Percentiles rank a stretch among this genome's conserved stretches.
Conservation (phyloP, 1,140 invertebrate genomes). For the Leptoteleia sp. region DNA sequence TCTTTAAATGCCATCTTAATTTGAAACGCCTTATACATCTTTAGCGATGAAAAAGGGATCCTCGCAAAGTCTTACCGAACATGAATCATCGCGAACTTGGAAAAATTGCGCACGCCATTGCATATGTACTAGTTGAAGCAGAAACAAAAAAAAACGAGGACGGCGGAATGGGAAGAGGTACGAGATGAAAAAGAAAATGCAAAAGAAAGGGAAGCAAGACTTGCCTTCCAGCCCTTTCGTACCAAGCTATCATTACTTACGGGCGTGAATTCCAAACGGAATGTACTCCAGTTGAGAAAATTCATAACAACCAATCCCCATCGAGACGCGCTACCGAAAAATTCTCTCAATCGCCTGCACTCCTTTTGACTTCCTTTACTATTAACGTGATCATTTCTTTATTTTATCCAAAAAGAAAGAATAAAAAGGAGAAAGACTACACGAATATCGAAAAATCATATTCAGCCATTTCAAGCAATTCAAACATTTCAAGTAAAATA, state of each 20-base stretch:
- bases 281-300: slow-evolving; percentile 63
- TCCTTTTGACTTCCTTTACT: no score
- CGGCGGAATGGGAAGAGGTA: slow-evolving; percentile 36
- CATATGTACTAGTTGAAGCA: slow-evolving; percentile 39
- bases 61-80: slow-evolving; percentile 23
- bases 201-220: slow-evolving; percentile 58
- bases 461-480: no score
- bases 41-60: slow-evolving; percentile 37
- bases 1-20: slow-evolving; percentile 47
- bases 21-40: slow-evolving; percentile 42
- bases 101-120: slow-evolving; percentile 44
- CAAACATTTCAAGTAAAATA: no score
- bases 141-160: slow-evolving; percentile 29
- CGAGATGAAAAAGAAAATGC: slow-evolving; percentile 55
- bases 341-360: background rate
- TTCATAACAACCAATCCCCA: slow-evolving; percentile 57
- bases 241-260: slow-evolving; percentile 65
- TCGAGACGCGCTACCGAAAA: slow-evolving; percentile 32
- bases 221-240: slow-evolving; percentile 57
- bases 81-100: slow-evolving; percentile 39
- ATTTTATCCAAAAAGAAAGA: no score
- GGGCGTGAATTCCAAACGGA: slow-evolving; percentile 64
- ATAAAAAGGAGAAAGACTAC: no score
- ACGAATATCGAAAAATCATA: no score
- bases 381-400: no score